These are phyloP conservation scores for Brachionus calyciflorus DNA, from an alignment of 1,140 invertebrate species.

Conservation along the genomic window DNA sequence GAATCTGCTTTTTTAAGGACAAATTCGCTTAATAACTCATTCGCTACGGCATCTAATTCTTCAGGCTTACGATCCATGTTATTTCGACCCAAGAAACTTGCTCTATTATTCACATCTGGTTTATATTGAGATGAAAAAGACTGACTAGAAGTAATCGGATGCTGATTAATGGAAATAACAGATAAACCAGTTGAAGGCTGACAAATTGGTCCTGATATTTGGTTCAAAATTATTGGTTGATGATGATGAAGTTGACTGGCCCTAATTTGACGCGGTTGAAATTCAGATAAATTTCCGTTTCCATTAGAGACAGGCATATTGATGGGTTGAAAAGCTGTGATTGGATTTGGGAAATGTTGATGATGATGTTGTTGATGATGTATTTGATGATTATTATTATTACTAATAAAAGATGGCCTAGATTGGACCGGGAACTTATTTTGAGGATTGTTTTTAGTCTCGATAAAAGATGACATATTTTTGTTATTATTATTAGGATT, in stretches of 20 bases:
- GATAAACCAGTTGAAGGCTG: conserved; percentile 22
- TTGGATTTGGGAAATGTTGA: conserved; percentile 20
- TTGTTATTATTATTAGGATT: not conserved
- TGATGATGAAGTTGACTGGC: not conserved
- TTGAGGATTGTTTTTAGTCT: not conserved
- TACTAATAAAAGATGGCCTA: conserved; percentile 24
- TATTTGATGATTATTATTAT: not conserved
- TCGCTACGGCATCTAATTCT: conserved; percentile 43
- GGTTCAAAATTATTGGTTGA: not conserved
- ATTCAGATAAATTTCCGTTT: not conserved
- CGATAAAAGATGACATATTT: not conserved
- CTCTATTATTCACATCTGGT: conserved; percentile 14
- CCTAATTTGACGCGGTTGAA: conserved; percentile 9
- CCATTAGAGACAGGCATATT: not conserved
- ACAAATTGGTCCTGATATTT: conserved; percentile 34
- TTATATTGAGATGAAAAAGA: conserved; percentile 37
- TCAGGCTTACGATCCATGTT: conserved; percentile 37
- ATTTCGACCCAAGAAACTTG: conserved; percentile 21
- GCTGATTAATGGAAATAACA: conserved; percentile 3
- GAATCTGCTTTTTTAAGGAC: conserved; percentile 24
- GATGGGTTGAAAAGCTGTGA: not conserved
- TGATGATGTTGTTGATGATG: conserved; percentile 19
- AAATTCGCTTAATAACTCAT: conserved; percentile 41
- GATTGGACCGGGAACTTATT: conserved; percentile 8
- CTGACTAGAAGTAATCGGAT: conserved; percentile 43